These are phyloP conservation scores for Disparrhopalites patrizii DNA, from an alignment of 2,888 invertebrate species.

Conservation along the genomic window DNA sequence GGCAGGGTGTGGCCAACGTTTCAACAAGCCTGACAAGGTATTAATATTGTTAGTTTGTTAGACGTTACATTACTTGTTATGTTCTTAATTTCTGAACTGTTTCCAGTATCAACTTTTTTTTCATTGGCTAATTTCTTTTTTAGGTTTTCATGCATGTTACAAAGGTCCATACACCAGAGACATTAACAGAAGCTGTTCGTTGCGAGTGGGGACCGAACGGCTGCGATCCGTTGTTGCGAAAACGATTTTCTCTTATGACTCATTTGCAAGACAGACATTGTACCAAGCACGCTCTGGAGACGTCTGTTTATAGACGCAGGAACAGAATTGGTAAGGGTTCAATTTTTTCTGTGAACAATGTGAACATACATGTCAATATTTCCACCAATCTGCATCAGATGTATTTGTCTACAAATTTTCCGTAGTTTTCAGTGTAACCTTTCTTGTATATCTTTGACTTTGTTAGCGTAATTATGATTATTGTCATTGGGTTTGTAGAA, in stretches of 20 bases:
- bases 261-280: constrained; percentile 95
- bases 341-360: not conserved
- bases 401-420: not conserved
- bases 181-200: constrained; percentile 61
- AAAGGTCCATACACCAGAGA: constrained; percentile 73
- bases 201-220: constrained; percentile 76
- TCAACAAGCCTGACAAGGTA: constrained; percentile 42
- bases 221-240: constrained; percentile 83
- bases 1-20: constrained; percentile 66
- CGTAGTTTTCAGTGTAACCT: not conserved
- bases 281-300: constrained; percentile 46
- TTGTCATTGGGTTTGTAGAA: constrained; percentile 44
- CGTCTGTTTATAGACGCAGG: constrained; percentile 44
- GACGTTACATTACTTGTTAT: too few species aligned
- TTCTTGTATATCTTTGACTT: not conserved
- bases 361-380: not conserved
- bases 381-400: not conserved
- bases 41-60: too few species aligned
- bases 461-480: not conserved
- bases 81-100: too few species aligned
- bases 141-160: constrained; percentile 83
- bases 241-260: constrained; percentile 91
- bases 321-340: constrained; percentile 45
- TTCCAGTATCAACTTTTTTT: not conserved
- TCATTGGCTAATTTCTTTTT: not conserved